phyloP scores from a whole-genome alignment of 1,140 invertebrate species.

The Chironomus tepperi region DNA sequence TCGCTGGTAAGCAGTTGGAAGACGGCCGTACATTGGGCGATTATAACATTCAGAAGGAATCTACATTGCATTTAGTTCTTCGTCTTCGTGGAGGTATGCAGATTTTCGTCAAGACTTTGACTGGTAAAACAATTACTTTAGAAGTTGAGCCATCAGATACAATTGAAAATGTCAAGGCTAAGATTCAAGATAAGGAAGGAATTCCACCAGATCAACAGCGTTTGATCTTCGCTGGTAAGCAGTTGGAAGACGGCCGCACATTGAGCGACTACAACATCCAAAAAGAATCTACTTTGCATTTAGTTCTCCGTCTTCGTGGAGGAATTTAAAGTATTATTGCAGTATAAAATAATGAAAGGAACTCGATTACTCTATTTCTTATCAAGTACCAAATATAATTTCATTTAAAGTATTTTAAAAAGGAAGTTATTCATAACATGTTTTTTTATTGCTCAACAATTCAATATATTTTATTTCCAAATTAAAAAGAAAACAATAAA shows the following conservation, averaged over 20 bases:
- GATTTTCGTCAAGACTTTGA: constrained; percentile 59
- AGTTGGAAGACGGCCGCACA: constrained; percentile 59
- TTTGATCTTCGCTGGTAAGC: constrained; percentile 56
- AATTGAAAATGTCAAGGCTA: constrained; percentile 62
- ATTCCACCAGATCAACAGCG: constrained; percentile 52
- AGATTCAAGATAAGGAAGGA: constrained; percentile 58
- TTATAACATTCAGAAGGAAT: constrained; percentile 66
- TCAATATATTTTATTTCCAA: not conserved
- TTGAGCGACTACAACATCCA: constrained; percentile 64
- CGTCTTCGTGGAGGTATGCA: constrained; percentile 50
- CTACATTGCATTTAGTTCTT: constrained; percentile 59
- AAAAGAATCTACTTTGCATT: constrained; percentile 69
- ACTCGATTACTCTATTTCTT: constrained; percentile 27
- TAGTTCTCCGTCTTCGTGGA: constrained; percentile 59
- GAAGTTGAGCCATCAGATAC: constrained; percentile 60
- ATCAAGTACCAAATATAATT: not conserved
- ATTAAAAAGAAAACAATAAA: not conserved
- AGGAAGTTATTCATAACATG: constrained; percentile 5
- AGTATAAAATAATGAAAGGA: constrained; percentile 28
- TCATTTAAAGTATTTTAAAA: not conserved
- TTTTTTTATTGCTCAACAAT: not conserved
- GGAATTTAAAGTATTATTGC: constrained; percentile 42
- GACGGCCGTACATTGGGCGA: constrained; percentile 54
- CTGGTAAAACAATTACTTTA: constrained; percentile 58
- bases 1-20: constrained; percentile 64